These are phyloP conservation scores for Sphaerophoria rueppellii DNA, from an alignment of 2,888 invertebrate genomes.

Conservation along the genomic window DNA sequence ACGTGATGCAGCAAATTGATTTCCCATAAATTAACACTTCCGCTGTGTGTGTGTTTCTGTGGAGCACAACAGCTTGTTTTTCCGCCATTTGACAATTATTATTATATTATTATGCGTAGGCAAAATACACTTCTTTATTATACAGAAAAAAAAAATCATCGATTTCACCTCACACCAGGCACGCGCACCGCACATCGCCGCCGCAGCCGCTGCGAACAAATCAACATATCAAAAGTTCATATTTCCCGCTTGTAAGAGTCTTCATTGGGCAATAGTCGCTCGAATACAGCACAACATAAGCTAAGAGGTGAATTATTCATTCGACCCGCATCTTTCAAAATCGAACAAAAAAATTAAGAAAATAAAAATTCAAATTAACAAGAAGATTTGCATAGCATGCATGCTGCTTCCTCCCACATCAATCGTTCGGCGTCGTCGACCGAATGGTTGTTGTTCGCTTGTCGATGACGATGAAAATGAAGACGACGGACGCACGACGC, in stretches of 20 bases:
- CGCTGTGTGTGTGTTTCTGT: constrained; percentile 14
- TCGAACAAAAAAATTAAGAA: constrained; percentile 43
- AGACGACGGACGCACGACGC: too few relatives aligned
- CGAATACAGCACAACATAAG: constrained; percentile 16
- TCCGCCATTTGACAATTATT: constrained; percentile 43
- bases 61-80: constrained; percentile 11
- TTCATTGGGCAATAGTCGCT: too few relatives aligned
- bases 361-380: constrained; percentile 67
- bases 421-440: constrained; percentile 7
- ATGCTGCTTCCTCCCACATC: constrained; percentile 44
- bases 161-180: constrained; percentile 59
- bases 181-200: constrained; percentile 13
- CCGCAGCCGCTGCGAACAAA: too few relatives aligned
- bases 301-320: constrained; percentile 63
- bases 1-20: constrained; percentile 49
- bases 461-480: not conserved
- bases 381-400: constrained; percentile 63
- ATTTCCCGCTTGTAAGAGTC: too few relatives aligned
- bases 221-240: too few relatives aligned
- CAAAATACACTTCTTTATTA: constrained; percentile 18
- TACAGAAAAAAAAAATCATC: constrained; percentile 42
- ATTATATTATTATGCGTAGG: constrained; percentile 24
- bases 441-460: not conserved
- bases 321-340: constrained; percentile 63
- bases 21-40: constrained; percentile 54